Conservation (phyloP, 2,113 vertebrate species). For the Crotalus viridis region DNA sequence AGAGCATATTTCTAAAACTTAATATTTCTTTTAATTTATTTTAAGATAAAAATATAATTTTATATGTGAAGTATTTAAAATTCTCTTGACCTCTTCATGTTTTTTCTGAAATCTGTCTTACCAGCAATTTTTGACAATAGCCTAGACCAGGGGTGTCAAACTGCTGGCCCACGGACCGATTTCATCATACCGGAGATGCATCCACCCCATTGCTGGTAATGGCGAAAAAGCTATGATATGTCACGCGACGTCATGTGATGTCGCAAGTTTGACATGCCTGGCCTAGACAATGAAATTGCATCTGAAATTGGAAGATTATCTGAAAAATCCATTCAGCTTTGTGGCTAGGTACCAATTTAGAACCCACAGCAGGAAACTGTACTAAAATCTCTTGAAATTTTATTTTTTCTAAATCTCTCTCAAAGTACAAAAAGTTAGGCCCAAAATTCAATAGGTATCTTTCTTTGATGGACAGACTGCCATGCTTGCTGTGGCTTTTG, state of each 20-base stretch:
- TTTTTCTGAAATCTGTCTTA: background rate
- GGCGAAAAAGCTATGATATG: no score
- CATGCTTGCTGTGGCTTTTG: background rate
- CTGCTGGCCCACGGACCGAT: no score
- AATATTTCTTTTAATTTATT: background rate
- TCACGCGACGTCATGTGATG: no score
- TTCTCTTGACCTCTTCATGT: background rate
- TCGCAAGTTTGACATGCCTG: no score
- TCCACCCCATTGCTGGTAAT: no score
- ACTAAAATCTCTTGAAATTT: background rate
- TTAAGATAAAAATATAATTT: background rate
- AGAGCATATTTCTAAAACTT: background rate
- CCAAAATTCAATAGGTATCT: background rate
- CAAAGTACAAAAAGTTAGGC: background rate
- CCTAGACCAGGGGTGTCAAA: background rate
- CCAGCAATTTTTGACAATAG: background rate
- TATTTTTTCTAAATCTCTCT: slow-evolving; percentile 1
- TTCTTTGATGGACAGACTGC: background rate
- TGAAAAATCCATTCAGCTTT: background rate
- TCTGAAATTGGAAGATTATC: background rate
- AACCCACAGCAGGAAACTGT: background rate
- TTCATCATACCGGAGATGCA: no score
- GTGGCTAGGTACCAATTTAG: background rate
- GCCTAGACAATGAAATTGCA: background rate
- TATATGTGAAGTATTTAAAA: background rate